A percentile compares a stretch with the other conserved stretches of the same genome.
These are phyloP conservation scores for Colaptes auratus DNA, from an alignment of 2,113 vertebrate species.

Conservation along the genomic window DNA sequence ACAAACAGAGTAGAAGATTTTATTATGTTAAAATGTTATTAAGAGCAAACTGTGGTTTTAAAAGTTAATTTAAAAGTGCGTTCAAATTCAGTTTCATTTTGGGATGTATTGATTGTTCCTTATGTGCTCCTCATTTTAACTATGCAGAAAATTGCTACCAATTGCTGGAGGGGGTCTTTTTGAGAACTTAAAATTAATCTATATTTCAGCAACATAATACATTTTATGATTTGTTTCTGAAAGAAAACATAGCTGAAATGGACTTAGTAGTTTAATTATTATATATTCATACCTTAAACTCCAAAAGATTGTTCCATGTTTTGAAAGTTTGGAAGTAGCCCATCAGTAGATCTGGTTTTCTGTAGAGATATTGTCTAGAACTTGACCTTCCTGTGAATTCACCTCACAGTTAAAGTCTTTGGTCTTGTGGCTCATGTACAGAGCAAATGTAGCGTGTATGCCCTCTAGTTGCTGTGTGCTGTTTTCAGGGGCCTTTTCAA, in stretches of 20 bases:
- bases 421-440: neutral
- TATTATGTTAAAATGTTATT: neutral
- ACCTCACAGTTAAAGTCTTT: neutral
- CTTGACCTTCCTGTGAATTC: neutral
- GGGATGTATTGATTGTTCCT: neutral
- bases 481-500: neutral
- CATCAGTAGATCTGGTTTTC: neutral
- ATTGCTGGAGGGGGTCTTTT: neutral
- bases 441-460: neutral
- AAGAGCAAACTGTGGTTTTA: neutral
- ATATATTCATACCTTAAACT: neutral
- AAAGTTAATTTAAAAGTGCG: slow-evolving; percentile 4
- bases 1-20: neutral
- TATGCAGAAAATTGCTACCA: neutral
- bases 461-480: neutral
- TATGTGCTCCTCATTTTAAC: neutral
- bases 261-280: neutral
- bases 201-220: neutral
- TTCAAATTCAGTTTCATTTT: neutral
- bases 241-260: neutral
- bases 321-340: neutral
- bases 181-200: neutral
- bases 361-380: neutral
- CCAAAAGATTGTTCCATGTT: neutral
- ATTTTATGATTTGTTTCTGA: neutral